A percentile compares a stretch with the other conserved stretches of the same genome.
Conservation (phyloP, 2,888 invertebrate species). For the Drosophila hamatofila region DNA sequence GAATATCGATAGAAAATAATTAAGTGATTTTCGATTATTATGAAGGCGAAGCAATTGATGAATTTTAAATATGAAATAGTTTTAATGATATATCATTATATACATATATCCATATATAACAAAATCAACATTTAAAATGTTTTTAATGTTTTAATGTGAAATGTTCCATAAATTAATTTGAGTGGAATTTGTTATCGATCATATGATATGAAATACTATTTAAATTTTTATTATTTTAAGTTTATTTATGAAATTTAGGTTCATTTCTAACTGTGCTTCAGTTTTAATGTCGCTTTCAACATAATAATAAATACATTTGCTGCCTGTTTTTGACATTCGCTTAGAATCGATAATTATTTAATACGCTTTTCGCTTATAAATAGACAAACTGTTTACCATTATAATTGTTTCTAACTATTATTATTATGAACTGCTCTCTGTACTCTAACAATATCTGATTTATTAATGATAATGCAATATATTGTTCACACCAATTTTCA, state of each 20-base stretch:
- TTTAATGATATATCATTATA: no score
- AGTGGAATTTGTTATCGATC: no score
- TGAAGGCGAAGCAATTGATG: no score
- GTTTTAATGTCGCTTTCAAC: background rate
- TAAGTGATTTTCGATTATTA: background rate
- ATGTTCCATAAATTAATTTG: no score
- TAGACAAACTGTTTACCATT: background rate
- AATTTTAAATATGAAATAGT: no score
- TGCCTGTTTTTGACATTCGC: background rate
- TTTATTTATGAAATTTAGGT: background rate
- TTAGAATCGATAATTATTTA: background rate
- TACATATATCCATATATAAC: no score
- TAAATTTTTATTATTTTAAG: no score
- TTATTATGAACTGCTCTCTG: background rate
- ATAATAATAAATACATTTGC: background rate
- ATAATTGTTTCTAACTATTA: background rate
- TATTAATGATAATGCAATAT: background rate
- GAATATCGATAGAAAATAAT: conserved; percentile 13
- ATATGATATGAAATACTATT: no score
- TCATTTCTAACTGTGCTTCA: background rate
- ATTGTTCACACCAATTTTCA: background rate
- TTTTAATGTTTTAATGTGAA: no score
- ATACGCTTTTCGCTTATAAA: background rate
- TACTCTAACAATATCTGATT: background rate
- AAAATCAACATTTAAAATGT: no score